phyloP scores from a whole-genome alignment of 2,113 vertebrate species.

The Malurus cyaneus region DNA sequence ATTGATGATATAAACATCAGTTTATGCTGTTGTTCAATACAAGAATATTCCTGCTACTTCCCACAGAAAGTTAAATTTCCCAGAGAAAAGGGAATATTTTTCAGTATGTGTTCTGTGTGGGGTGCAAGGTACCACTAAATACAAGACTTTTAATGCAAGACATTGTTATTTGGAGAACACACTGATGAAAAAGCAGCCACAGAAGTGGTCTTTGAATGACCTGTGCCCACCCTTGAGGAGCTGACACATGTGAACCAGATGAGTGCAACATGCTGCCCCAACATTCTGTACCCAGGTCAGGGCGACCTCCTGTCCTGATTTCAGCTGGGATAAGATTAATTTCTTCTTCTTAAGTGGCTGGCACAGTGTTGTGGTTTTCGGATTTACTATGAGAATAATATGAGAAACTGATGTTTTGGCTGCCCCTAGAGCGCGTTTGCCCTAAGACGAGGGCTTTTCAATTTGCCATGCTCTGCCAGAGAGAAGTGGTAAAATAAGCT shows the following conservation, averaged over 20 bases:
- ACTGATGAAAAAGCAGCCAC: background rate
- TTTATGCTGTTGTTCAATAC: background rate
- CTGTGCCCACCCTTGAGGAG: background rate
- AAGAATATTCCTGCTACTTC: background rate
- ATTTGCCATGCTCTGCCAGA: background rate
- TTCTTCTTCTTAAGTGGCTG: background rate
- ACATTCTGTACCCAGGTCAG: accelerated
- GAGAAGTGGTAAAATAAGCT: background rate
- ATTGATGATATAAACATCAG: background rate
- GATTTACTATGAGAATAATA: background rate
- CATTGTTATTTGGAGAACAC: background rate
- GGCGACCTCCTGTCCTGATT: background rate
- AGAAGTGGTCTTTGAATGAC: background rate
- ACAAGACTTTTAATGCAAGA: background rate
- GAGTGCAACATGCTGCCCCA: accelerated
- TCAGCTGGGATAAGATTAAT: background rate
- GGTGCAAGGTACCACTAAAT: background rate
- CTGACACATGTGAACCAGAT: background rate
- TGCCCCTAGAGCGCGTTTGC: background rate
- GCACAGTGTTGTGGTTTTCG: background rate
- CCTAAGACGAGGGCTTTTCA: background rate
- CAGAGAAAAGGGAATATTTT: background rate
- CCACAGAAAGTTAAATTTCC: background rate
- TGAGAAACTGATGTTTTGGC: background rate
- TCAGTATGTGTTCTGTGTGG: background rate